Evolutionary conservation across 2,797 vertebrate species (phyloP), one percentile per base, ranked within the genome.

Genomic region (Betta splendens): DNA sequence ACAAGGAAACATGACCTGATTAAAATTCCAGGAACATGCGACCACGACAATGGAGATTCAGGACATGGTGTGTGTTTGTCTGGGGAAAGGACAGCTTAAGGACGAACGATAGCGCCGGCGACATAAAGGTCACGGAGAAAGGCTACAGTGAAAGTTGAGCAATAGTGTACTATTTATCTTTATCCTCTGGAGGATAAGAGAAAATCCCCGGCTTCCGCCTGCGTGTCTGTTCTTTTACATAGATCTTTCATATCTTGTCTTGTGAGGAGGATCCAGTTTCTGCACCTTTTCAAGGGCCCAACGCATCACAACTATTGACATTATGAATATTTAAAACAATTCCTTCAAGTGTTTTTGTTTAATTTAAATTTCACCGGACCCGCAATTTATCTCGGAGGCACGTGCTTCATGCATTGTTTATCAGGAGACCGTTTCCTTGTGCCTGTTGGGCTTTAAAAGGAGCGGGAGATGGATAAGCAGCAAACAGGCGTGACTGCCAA

Each of bases 91-190:
- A 82, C 76, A 66, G 65, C 77, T 46, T 5, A 38, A 66, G 71
- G 82, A 89, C 75, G 83, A 89, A 88, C 78, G 77, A 85, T 80
- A 75, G 7, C 26, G 2, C 63, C 32, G n/a, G 20, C 11, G 17
- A 61, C 37, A 38, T 78, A 90, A 91, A 91, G 89, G 89, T 90
- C 85, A 90, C 9, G 25, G 59, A 59, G 77, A 83, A 84, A 85
- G 86, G 83, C 85, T 85, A 81, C 57, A 45, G 63, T 85, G 80
- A 91, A 85, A 81, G 80, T 85, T 84, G 84, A 88, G 84, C 86
- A 87, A 83, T 82, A 79, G 53, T 75, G 52, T 47, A 70, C 77
- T 71, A 86, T 90, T 89, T 81, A 80, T 89, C 85, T 84, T 62
- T 73, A 73, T 70, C 66, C 69, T 47, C 62, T 13, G 11, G 48